phyloP scores from a whole-genome alignment of 1,140 invertebrate species.

The Hesperophylax magnus region DNA sequence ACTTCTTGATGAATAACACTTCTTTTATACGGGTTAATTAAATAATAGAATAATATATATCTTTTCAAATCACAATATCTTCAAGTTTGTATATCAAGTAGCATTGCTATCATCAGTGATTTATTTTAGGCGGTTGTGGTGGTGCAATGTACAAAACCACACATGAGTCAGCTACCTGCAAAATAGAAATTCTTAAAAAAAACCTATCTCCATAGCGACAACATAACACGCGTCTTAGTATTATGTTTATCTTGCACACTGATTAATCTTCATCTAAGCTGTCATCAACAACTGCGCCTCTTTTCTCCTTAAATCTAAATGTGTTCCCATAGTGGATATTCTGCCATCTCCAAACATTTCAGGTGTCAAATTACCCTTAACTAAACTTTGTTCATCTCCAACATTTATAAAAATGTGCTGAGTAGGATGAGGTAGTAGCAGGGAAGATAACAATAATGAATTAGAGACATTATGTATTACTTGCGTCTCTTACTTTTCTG shows the following conservation, averaged over 20 bases:
- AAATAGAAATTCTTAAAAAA: slow-evolving; percentile 2
- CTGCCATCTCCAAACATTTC: too few species aligned
- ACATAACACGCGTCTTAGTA: background rate
- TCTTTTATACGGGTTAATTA: slow-evolving; percentile 40
- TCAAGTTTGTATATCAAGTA: slow-evolving; percentile 35
- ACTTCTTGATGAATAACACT: slow-evolving; percentile 20
- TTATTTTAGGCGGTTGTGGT: slow-evolving; percentile 31
- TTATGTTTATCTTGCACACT: background rate
- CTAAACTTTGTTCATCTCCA: too few species aligned
- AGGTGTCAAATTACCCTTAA: too few species aligned
- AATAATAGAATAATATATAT: slow-evolving; percentile 43
- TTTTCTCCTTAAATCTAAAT: too few species aligned
- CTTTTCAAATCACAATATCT: slow-evolving; percentile 44
- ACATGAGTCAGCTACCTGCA: slow-evolving; percentile 30
- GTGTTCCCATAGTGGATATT: too few species aligned
- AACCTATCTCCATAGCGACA: background rate
- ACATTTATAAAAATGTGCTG: too few species aligned
- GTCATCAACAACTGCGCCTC: too few species aligned
- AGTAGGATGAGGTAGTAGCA: too few species aligned
- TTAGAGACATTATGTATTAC: too few species aligned
- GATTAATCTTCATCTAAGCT: too few species aligned
- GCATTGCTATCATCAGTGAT: slow-evolving; percentile 37
- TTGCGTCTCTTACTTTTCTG: too few species aligned
- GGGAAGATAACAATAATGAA: too few species aligned
- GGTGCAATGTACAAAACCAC: background rate